Evolutionary conservation across 2,113 vertebrate genomes (phyloP).

Genomic region (Mesembrinibis cayennensis): DNA sequence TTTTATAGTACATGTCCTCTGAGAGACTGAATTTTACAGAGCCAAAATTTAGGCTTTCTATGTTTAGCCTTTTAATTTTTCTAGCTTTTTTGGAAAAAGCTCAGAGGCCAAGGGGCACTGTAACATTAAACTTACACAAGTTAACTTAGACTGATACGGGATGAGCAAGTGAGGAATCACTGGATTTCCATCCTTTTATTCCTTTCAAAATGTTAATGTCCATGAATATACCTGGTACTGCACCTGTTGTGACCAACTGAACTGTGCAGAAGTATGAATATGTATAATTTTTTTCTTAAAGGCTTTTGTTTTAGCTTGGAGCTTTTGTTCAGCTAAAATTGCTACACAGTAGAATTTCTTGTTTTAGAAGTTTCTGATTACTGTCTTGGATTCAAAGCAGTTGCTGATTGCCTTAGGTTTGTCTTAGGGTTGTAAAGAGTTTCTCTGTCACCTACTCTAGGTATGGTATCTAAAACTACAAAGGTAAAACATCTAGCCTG

Average conservation of each 20-base stretch:
- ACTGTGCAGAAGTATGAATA: neutral
- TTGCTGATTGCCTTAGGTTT: neutral
- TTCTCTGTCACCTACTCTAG: neutral
- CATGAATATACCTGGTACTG: neutral
- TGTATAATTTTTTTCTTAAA: neutral
- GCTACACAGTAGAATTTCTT: neutral
- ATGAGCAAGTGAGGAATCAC: neutral
- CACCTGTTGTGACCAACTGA: neutral
- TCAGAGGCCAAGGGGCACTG: neutral
- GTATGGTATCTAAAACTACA: neutral
- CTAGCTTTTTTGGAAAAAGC: neutral
- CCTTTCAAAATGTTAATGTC: neutral
- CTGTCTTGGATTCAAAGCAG: neutral
- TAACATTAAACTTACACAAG: neutral
- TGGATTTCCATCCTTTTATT: neutral
- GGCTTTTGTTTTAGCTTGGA: neutral
- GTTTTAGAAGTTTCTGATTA: neutral
- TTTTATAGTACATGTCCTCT: neutral
- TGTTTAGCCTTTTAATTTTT: neutral
- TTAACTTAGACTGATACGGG: neutral
- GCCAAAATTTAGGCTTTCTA: neutral
- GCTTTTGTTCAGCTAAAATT: neutral
- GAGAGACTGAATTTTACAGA: neutral
- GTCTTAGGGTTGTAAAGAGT: neutral
- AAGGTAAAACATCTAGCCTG: neutral